Percentiles rank a stretch among this genome's conserved stretches.
Conservation (phyloP, 2,113 vertebrate genomes). For the Halichoeres trimaculatus region DNA sequence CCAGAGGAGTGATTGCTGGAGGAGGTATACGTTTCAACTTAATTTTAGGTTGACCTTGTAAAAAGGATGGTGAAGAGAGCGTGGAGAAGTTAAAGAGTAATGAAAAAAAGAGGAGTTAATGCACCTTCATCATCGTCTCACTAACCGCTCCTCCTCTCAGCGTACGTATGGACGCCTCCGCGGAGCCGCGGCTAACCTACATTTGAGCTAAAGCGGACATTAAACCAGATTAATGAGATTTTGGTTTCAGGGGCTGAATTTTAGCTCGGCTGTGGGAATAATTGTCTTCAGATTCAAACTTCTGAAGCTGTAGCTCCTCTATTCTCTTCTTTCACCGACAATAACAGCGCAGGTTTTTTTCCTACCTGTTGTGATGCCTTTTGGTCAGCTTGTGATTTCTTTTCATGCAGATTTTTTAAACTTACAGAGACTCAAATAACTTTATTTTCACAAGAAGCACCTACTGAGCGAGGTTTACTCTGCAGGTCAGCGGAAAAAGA, state of each 20-base stretch:
- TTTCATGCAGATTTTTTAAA: no score
- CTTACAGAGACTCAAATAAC: no score
- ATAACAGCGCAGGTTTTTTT: no score
- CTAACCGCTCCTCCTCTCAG: conserved; percentile 48
- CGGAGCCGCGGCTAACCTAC: conserved; percentile 38
- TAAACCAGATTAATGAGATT: conserved; percentile 70
- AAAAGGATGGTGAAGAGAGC: conserved; percentile 63
- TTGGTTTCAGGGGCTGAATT: conserved; percentile 59
- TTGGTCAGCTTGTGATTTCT: no score
- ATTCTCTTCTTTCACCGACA: no score
- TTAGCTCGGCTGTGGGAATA: conserved; percentile 26
- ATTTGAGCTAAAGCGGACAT: conserved; percentile 62
- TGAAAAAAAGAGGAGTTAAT: conserved; percentile 56
- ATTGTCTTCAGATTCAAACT: conserved; percentile 44
- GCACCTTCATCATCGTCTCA: conserved; percentile 70
- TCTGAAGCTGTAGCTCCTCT: background rate
- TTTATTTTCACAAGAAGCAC: no score
- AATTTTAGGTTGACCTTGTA: conserved; percentile 76
- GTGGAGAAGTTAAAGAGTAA: conserved; percentile 69
- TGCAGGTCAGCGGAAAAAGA: no score
- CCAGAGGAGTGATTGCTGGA: conserved; percentile 70
- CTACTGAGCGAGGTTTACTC: no score
- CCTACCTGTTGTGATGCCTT: no score
- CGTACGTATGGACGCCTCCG: conserved; percentile 30
- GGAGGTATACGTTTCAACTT: conserved; percentile 76